phyloP scores from a whole-genome alignment of 2,888 invertebrate genomes.

The Hemithea aestivaria region DNA sequence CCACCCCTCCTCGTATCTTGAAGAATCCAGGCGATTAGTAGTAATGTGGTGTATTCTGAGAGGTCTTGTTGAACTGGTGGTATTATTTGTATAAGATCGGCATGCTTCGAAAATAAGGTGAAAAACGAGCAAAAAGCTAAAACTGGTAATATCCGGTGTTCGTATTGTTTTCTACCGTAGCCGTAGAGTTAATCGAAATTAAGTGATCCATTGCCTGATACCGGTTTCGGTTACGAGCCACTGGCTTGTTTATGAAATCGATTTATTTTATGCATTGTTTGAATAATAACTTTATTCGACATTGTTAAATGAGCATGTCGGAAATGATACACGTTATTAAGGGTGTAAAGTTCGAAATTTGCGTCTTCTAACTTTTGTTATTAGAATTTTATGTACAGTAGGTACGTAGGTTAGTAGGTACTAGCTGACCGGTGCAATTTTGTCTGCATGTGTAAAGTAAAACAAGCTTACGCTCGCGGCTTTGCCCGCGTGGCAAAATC shows the following conservation, averaged over 20 bases:
- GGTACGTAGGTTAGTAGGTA: too few species aligned
- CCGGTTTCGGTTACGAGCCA: conserved; percentile 60
- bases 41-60: conserved; percentile 12
- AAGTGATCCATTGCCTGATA: conserved; percentile 77
- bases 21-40: not conserved
- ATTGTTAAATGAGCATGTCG: conserved; percentile 6
- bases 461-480: too few species aligned
- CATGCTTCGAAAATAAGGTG: conserved; percentile 58
- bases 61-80: conserved; percentile 38
- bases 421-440: too few species aligned
- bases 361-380: too few species aligned
- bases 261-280: conserved; percentile 55
- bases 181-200: conserved; percentile 71
- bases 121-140: conserved; percentile 67
- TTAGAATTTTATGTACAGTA: too few species aligned
- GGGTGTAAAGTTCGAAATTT: too few species aligned
- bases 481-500: too few species aligned
- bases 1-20: conserved; percentile 12
- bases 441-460: too few species aligned
- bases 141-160: conserved; percentile 72
- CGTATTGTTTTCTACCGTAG: conserved; percentile 64
- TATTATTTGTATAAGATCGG: conserved; percentile 57
- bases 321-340: too few species aligned
- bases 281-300: conserved; percentile 27
- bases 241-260: conserved; percentile 62